A percentile compares a stretch with the other conserved stretches of the same genome.
These are phyloP conservation scores for Helogale parvula DNA, from an alignment of 2,113 vertebrate species.

Conservation along the genomic window DNA sequence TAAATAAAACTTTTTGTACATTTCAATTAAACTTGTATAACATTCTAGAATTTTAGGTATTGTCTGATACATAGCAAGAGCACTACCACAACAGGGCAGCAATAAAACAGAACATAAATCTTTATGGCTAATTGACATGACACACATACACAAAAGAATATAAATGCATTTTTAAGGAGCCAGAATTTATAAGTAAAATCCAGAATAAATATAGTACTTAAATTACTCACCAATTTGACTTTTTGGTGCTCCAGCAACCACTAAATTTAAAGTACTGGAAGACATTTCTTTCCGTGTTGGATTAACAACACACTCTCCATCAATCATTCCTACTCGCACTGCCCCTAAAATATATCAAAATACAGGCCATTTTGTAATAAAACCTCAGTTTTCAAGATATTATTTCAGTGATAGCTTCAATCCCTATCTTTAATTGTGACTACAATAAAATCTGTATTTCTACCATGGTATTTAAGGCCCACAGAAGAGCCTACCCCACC, in stretches of 20 bases:
- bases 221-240: conserved; percentile 93
- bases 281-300: conserved; percentile 94
- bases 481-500: background rate
- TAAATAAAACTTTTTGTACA: background rate
- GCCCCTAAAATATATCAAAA: conserved; percentile 89
- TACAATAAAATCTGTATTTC: conserved; percentile 5
- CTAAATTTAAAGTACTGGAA: conserved; percentile 92
- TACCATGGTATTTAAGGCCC: background rate
- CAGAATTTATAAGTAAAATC: conserved; percentile 43
- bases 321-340: conserved; percentile 93
- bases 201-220: conserved; percentile 14
- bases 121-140: background rate
- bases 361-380: conserved; percentile 27
- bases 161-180: conserved; percentile 31
- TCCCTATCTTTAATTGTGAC: background rate
- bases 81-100: background rate
- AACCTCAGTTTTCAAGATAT: conserved; percentile 26
- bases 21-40: background rate
- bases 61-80: background rate
- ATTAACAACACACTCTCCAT: conserved; percentile 93
- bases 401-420: background rate
- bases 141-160: background rate
- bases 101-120: conserved; percentile 18
- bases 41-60: conserved; percentile 25
- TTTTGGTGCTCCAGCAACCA: conserved; percentile 91